Conservation (phyloP, 2,888 invertebrate species). For the Agriopis leucophaearia region DNA sequence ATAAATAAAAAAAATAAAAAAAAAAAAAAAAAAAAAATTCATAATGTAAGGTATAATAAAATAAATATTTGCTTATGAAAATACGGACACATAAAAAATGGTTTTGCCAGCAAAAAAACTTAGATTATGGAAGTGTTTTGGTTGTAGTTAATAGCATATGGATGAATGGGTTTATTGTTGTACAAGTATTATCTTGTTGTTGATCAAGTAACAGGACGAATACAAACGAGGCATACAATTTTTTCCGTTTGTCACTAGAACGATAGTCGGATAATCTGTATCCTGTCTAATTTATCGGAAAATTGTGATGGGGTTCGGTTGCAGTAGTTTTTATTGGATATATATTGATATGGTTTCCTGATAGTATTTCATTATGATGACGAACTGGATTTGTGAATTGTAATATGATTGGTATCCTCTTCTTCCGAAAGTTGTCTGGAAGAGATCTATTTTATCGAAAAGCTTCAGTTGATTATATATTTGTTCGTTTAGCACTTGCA, state of each 20-base stretch:
- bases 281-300: slow-evolving; percentile 75
- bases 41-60: too few species aligned
- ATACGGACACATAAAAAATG: too few species aligned
- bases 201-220: slow-evolving; percentile 24
- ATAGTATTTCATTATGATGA: slow-evolving; percentile 23
- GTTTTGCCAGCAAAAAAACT: too few species aligned
- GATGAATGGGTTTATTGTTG: too few species aligned
- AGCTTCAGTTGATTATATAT: too few species aligned
- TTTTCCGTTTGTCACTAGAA: slow-evolving; percentile 58
- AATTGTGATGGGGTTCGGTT: slow-evolving; percentile 66
- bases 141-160: too few species aligned
- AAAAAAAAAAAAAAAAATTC: too few species aligned
- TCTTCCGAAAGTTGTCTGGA: background rate
- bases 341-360: slow-evolving; percentile 30
- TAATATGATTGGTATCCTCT: background rate
- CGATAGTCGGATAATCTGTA: slow-evolving; percentile 59
- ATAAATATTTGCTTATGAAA: too few species aligned
- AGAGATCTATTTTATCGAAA: too few species aligned
- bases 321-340: slow-evolving; percentile 51
- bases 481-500: too few species aligned
- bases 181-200: background rate
- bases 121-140: too few species aligned
- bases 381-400: slow-evolving; percentile 3
- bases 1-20: too few species aligned
- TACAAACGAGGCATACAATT: slow-evolving; percentile 46